Evolutionary conservation across 2,113 vertebrate genomes (phyloP).

Genomic region (Onychostoma macrolepis): DNA sequence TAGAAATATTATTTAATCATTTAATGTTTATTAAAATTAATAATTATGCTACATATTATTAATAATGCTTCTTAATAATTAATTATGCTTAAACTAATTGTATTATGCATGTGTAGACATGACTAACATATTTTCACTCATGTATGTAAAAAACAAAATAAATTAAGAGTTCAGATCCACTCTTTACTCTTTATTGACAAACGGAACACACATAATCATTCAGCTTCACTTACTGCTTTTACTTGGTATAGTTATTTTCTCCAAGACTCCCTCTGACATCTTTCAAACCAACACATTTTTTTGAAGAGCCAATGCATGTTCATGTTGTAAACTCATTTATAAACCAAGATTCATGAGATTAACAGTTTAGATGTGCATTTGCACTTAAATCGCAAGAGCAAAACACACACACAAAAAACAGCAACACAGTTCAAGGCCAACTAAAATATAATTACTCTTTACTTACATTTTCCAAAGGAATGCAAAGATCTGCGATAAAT

Average conservation of each 20-base stretch:
- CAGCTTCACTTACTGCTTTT: neutral
- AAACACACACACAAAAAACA: neutral
- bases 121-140: neutral
- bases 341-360: conserved; percentile 20
- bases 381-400: neutral
- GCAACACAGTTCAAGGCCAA: neutral
- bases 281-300: neutral
- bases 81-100: neutral
- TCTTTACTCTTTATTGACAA: conserved; percentile 67
- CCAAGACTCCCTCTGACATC: neutral
- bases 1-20: neutral
- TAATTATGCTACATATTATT: neutral
- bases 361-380: conserved; percentile 1
- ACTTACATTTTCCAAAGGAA: neutral
- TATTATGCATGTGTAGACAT: neutral
- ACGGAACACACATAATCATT: conserved; percentile 41
- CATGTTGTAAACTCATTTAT: neutral
- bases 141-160: neutral
- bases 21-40: neutral
- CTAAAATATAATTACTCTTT: neutral
- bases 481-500: neutral
- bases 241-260: conserved; percentile 24
- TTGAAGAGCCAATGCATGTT: neutral
- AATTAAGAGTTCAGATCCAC: conserved; percentile 20
- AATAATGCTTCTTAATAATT: neutral